A percentile compares a stretch with the other conserved stretches of the same genome.
Conservation (phyloP, 2,797 vertebrate species). For the Rhadinocentrus ornatus region DNA sequence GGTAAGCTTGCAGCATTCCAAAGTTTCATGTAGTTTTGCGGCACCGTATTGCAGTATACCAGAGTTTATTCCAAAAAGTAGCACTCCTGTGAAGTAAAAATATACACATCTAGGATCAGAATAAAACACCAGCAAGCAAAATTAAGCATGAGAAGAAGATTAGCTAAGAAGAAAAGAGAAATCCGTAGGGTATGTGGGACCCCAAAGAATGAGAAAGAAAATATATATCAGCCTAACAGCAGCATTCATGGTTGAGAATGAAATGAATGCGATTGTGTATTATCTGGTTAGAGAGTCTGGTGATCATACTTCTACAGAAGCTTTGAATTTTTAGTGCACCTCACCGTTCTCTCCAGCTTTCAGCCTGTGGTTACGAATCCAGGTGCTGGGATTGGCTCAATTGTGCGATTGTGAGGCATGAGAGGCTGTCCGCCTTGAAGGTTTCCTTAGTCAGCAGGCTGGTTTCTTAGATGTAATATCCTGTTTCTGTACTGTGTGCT, state of each 20-base stretch:
- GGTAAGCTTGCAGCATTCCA: neutral
- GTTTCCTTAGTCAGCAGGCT: conserved; percentile 77
- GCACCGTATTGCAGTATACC: neutral
- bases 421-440: conserved; percentile 55
- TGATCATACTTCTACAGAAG: conserved; percentile 19
- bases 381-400: conserved; percentile 60
- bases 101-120: neutral
- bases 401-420: conserved; percentile 58
- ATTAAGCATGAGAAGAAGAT: neutral
- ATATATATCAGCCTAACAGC: conserved; percentile 1
- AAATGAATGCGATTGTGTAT: conserved; percentile 5
- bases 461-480: conserved; percentile 73
- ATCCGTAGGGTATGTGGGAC: neutral
- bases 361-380: conserved; percentile 46
- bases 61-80: neutral
- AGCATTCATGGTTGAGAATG: conserved; percentile 13
- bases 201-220: conserved; percentile 6
- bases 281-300: conserved; percentile 10
- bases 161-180: neutral
- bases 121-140: neutral
- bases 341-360: conserved; percentile 39
- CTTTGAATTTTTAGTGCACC: conserved; percentile 18
- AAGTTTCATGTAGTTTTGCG: neutral
- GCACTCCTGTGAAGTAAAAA: neutral
- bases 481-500: conserved; percentile 63